Conservation (phyloP, 2,797 vertebrate species). For the Coregonus suidteri region DNA sequence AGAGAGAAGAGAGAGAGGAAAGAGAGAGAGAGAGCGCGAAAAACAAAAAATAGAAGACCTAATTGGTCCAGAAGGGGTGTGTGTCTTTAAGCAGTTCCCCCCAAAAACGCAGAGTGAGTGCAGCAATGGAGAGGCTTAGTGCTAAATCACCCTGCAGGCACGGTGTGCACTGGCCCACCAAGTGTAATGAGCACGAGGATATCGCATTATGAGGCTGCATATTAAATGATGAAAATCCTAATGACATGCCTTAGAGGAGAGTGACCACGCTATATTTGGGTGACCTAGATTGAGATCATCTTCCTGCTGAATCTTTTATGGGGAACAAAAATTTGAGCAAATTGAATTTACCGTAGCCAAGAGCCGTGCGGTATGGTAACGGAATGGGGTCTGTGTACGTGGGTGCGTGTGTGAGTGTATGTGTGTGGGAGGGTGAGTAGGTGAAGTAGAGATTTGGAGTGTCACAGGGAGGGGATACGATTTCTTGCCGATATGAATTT, state of each 20-base stretch:
- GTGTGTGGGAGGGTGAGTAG: neutral
- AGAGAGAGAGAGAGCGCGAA: neutral
- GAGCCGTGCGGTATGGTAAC: slow-evolving; percentile 23
- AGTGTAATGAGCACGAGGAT: slow-evolving; percentile 39
- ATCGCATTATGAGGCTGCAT: slow-evolving; percentile 33
- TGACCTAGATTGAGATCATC: slow-evolving; percentile 60
- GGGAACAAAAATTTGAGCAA: slow-evolving; percentile 60
- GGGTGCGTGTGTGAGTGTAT: neutral
- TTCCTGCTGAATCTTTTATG: slow-evolving; percentile 62
- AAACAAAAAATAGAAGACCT: neutral
- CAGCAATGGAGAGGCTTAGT: slow-evolving; percentile 19
- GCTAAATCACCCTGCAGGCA: slow-evolving; percentile 22
- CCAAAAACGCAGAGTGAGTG: neutral
- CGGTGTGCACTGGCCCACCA: slow-evolving; percentile 16
- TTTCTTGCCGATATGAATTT: no score
- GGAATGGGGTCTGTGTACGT: slow-evolving; percentile 4
- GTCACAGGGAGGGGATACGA: no score
- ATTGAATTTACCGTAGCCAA: slow-evolving; percentile 54
- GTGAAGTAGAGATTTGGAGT: no score
- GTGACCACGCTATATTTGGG: slow-evolving; percentile 47
- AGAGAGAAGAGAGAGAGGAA: neutral
- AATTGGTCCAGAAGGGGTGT: no score
- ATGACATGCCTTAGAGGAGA: slow-evolving; percentile 49
- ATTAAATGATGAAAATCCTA: slow-evolving; percentile 62
- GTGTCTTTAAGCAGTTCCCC: neutral